A percentile compares a stretch with the other conserved stretches of the same genome.
Conservation (phyloP, 1,140 invertebrate species). For the Paraescarpia echinospica region DNA sequence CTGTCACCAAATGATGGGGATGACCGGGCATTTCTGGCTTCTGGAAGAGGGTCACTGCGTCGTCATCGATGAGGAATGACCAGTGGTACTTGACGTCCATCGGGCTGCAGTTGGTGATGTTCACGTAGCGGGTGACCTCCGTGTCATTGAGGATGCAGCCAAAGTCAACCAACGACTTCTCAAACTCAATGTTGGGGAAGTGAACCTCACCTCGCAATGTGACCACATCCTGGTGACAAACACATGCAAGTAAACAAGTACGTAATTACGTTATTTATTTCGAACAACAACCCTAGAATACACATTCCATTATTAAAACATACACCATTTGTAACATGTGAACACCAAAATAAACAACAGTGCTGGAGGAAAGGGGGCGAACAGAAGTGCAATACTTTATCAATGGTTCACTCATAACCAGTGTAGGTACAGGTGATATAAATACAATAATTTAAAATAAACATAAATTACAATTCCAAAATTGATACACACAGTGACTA, state of each 20-base stretch:
- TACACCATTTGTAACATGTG: too few species aligned
- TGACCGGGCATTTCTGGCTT: slow-evolving; percentile 27
- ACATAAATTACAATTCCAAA: too few species aligned
- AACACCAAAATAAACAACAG: too few species aligned
- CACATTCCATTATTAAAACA: too few species aligned
- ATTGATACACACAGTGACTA: too few species aligned
- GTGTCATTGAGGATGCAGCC: slow-evolving; percentile 59
- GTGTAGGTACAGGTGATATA: too few species aligned
- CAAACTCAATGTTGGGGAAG: slow-evolving; percentile 58
- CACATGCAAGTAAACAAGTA: not conserved
- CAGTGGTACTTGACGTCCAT: slow-evolving; percentile 52
- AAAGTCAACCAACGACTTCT: slow-evolving; percentile 54
- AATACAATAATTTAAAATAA: too few species aligned
- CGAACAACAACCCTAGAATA: too few species aligned
- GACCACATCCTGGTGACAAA: slow-evolving; percentile 51
- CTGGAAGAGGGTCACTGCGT: slow-evolving; percentile 40
- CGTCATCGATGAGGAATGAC: slow-evolving; percentile 54
- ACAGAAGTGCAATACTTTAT: too few species aligned
- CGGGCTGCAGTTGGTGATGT: slow-evolving; percentile 58
- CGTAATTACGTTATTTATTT: too few species aligned
- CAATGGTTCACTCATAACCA: too few species aligned
- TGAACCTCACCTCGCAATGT: slow-evolving; percentile 56
- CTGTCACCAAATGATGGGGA: not conserved
- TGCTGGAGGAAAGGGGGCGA: too few species aligned
- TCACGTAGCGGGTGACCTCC: slow-evolving; percentile 56